Percentiles rank a stretch among this genome's conserved stretches.
Conservation (phyloP, 2,113 vertebrate genomes). For the Hemiprocne comata region DNA sequence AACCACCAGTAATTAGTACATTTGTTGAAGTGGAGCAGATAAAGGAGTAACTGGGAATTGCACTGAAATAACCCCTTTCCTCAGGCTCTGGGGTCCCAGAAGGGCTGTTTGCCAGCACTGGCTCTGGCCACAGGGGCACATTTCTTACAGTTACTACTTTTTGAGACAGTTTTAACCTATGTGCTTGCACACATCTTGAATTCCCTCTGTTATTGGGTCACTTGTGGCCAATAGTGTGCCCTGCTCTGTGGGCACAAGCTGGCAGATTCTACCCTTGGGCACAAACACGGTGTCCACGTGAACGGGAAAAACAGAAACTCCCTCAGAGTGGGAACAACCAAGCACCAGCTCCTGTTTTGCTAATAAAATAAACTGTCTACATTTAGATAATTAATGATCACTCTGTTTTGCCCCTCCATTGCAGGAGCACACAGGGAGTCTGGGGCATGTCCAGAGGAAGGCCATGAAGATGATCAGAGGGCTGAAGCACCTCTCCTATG, state of each 20-base stretch:
- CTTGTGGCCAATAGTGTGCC: neutral
- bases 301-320: neutral
- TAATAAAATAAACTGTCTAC: neutral
- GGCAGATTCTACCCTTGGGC: neutral
- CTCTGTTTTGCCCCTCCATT: neutral
- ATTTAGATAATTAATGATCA: neutral
- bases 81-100: neutral
- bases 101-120: neutral
- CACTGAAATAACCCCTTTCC: neutral
- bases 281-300: neutral
- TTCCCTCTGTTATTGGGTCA: neutral
- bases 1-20: neutral
- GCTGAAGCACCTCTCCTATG: too few species aligned
- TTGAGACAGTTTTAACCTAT: neutral
- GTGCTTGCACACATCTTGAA: neutral
- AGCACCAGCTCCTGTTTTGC: neutral
- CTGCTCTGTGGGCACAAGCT: neutral
- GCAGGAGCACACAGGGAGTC: neutral
- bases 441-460: neutral
- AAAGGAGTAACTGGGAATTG: neutral
- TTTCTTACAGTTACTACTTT: neutral
- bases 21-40: neutral
- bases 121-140: rapidly evolving
- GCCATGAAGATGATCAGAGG: too few species aligned
- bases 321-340: neutral